phyloP scores from a whole-genome alignment of 1,140 invertebrate genomes.

The Elymnias hypermnestra region DNA sequence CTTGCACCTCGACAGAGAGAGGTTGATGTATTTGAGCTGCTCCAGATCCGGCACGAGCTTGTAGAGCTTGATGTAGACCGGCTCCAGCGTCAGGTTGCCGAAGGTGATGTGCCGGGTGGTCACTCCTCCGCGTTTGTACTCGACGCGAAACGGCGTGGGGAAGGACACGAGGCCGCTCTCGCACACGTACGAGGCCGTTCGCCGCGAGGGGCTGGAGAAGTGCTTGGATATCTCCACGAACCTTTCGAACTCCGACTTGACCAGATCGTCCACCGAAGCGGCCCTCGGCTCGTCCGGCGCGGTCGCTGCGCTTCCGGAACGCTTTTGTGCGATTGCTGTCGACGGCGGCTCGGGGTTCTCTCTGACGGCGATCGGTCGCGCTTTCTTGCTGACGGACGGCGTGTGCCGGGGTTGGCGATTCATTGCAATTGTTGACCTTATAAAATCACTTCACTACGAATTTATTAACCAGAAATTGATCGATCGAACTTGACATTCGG shows the following conservation, averaged over 20 bases:
- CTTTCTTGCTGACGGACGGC: neutral
- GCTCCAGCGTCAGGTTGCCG: slow-evolving; percentile 45
- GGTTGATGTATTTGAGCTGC: slow-evolving; percentile 52
- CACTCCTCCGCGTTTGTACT: slow-evolving; percentile 40
- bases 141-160: slow-evolving; percentile 37
- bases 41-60: slow-evolving; percentile 53
- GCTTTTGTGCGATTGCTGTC: no score
- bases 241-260: no score
- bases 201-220: no score
- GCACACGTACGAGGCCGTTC: slow-evolving; percentile 46
- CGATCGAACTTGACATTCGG: no score
- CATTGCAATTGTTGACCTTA: neutral
- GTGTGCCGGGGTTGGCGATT: neutral
- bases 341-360: neutral
- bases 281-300: no score
- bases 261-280: no score
- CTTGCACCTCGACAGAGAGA: slow-evolving; percentile 45
- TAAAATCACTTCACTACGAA: neutral
- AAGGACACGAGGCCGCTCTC: slow-evolving; percentile 49
- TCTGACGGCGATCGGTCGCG: neutral
- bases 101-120: slow-evolving; percentile 49
- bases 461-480: no score
- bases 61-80: slow-evolving; percentile 48
- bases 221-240: no score
- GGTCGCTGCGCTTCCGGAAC: no score